These are phyloP conservation scores for Branchellion lobata DNA, from an alignment of 2,888 invertebrate species.

Conservation along the genomic window DNA sequence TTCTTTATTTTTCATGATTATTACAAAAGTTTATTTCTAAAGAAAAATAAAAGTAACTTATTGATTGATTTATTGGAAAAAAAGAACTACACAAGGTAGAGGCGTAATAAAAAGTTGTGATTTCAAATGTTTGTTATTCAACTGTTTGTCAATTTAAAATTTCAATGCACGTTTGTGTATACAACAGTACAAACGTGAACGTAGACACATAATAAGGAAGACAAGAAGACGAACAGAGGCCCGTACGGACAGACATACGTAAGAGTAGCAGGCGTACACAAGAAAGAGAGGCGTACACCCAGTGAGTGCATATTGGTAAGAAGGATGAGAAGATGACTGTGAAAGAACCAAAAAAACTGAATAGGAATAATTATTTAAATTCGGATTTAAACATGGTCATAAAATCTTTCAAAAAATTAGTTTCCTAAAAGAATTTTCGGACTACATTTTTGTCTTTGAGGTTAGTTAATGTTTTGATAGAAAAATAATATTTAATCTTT, in stretches of 20 bases:
- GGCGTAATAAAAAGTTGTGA: too few relatives aligned
- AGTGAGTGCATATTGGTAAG: constrained; percentile 5
- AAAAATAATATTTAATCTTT: too few relatives aligned
- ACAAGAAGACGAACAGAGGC: background rate
- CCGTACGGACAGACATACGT: background rate
- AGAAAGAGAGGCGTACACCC: constrained; percentile 10
- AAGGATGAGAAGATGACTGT: constrained; percentile 1
- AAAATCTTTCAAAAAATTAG: background rate
- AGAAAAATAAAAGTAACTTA: too few relatives aligned
- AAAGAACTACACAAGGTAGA: too few relatives aligned
- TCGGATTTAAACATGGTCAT: background rate
- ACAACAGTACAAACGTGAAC: too few relatives aligned
- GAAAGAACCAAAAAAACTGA: constrained; percentile 13
- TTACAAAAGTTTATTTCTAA: too few relatives aligned
- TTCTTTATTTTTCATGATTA: too few relatives aligned
- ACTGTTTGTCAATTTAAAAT: too few relatives aligned
- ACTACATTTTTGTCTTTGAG: background rate
- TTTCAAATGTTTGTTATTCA: too few relatives aligned
- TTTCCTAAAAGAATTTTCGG: background rate
- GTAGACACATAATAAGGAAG: background rate
- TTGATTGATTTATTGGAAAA: too few relatives aligned
- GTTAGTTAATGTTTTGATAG: background rate
- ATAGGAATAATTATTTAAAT: background rate
- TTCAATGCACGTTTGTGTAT: too few relatives aligned
- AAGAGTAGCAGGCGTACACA: constrained; percentile 4